Evolutionary conservation across 2,113 vertebrate genomes (phyloP), one percentile per base, ranked within the genome.

Genomic region (Aythya baeri): DNA sequence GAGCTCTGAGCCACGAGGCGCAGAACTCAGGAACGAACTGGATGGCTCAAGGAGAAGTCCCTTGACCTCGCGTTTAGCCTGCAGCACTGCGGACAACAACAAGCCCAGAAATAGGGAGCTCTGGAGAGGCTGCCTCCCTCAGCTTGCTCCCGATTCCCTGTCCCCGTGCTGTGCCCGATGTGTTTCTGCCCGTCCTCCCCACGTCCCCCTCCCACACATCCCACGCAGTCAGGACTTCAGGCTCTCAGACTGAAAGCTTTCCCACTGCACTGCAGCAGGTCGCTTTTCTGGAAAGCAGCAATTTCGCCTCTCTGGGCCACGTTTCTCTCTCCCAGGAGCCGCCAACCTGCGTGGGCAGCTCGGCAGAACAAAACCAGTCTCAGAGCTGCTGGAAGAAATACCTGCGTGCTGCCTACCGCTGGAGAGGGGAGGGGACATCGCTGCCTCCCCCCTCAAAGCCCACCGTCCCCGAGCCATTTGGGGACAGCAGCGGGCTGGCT

Each of bases 21-120:
- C 83, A 70, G 73, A 80, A 90, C 65, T 87, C 77, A 58, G 36
- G 89, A 86, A 89, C 83, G 79, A 79, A 89, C 87, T 70, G 79
- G 63, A 87, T 1, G 11, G 61, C 83, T 88, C 65, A 59, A 80
- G 66, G 49, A 94, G 76, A 92, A 87, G 58, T 70, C 78, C 78
- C 61, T 75, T 78, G 61, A 77, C 72, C 67, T 74, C 86, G 59
- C 74, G 80, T 94, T 41, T 93, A 83, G 75, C 94, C 86, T 72
- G 70, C 41, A 88, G 94, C 43, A 23, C 57, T 92, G 66, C 43
- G 88, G 90, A 73, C 57, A 1, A 0, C 77, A 91, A 59, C 73
- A 86, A 74, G 83, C 14, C 61, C 68, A 90, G 80, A 90, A 83
- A 83, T 1, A 86, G 65, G 43, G n/a, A 55, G 13, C 22, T 46